Base-by-base conservation (phyloP, 1,140 invertebrate species). In the Sitophilus oryzae region DNA sequence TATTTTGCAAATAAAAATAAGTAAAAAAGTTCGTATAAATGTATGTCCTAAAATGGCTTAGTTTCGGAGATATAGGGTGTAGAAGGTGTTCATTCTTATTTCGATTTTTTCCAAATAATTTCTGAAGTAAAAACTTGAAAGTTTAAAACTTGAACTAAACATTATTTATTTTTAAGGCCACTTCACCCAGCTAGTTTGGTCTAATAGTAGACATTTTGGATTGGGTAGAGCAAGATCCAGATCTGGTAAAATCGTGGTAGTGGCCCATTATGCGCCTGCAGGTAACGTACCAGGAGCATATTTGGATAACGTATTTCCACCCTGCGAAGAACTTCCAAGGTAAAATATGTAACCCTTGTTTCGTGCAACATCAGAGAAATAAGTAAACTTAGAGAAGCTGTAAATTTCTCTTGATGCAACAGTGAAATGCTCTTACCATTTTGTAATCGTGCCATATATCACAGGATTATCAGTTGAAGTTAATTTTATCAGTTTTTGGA, bases 131-230 rank as follows among this genome's bases (percentile, higher is more conserved):
- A n/a, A n/a, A n/a, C n/a, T n/a, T n/a, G n/a, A n/a, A n/a, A n/a
- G n/a, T n/a, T n/a, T n/a, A n/a, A n/a, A n/a, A n/a, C n/a, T n/a
- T n/a, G n/a, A n/a, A n/a, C 34, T 11, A 18, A 34, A 16, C 6
- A 23, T 5, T 2, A 45, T 16, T 34, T 37, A 19, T 50, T 56
- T 66, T 66, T 38, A 69, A 89, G 89, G 89, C 63, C 88, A 94
- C 68, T 95, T 94, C 71, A 92, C 91, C 0, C 91, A 95, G 74
- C 76, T 96, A 67, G 85, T 95, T 11, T 96, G 92, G 92, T 82
- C 82, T 21, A 80, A 75, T 4, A 88, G 85, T 5, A 79, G 79
- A 37, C 79, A 85, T 63, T 82, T 93, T 64, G 92, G 92, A 0
- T 81, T 93, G 2, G 90, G 89, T 11, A 88, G 88, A 69, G 88